Evolutionary conservation across 2,113 vertebrate genomes (phyloP).

Genomic region (Telmatochromis bifrenatus): DNA sequence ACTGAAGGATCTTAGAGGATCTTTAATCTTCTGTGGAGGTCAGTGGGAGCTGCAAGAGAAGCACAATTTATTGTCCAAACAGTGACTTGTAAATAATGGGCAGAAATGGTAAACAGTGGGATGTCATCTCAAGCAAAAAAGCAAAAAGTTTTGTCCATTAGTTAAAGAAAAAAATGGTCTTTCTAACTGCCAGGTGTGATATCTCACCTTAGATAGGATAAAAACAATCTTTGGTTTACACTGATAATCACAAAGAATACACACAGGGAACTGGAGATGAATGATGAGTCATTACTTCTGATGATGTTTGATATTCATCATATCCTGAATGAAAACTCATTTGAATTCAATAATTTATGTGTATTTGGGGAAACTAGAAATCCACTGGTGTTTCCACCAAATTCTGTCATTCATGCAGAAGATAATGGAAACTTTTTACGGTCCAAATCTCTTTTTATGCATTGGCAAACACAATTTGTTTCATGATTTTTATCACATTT

Average conservation of each 20-base stretch:
- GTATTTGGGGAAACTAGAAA: neutral
- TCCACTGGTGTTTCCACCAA: conserved; percentile 5
- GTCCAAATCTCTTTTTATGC: conserved; percentile 3
- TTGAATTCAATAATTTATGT: conserved; percentile 3
- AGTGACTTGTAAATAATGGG: conserved; percentile 43
- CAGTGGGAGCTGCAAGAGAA: neutral
- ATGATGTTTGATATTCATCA: neutral
- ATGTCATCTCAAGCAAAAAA: conserved; percentile 9
- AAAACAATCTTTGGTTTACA: neutral
- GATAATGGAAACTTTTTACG: neutral
- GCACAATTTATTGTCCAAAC: conserved; percentile 34
- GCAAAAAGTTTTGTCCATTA: neutral
- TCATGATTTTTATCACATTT: conserved; percentile 16
- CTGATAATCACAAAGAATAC: neutral
- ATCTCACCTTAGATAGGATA: neutral
- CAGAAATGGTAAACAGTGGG: conserved; percentile 25
- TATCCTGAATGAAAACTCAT: neutral
- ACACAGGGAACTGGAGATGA: neutral
- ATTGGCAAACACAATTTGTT: conserved; percentile 2
- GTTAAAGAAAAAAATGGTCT: neutral
- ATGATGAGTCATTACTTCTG: neutral
- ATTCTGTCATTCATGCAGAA: neutral
- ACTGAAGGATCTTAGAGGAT: conserved; percentile 2
- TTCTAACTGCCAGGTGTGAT: neutral
- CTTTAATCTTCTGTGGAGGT: conserved; percentile 35